A percentile compares a stretch with the other conserved stretches of the same genome.
Conservation (phyloP, 2,797 vertebrate species). For the Peromyscus attwateri region DNA sequence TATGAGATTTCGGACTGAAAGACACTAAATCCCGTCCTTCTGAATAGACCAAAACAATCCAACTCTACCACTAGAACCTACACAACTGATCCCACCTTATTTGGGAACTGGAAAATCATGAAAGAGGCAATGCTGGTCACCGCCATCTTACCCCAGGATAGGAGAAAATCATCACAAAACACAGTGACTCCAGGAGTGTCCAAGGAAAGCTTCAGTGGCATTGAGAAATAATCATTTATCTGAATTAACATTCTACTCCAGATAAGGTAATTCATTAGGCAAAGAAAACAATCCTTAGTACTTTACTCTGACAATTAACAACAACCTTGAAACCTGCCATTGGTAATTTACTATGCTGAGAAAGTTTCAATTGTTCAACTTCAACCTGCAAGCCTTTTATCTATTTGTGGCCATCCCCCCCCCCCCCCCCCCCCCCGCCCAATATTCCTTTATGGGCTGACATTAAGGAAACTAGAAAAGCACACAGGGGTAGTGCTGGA, state of each 20-base stretch:
- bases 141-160: neutral
- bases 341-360: conserved; percentile 84
- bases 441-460: conserved; percentile 86
- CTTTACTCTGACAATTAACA: conserved; percentile 87
- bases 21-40: neutral
- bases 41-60: neutral
- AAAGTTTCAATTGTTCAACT: conserved; percentile 78
- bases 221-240: conserved; percentile 83
- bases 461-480: conserved; percentile 79
- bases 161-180: conserved; percentile 37
- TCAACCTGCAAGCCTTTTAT: conserved; percentile 84
- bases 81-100: neutral
- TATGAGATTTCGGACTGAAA: neutral
- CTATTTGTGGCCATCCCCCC: conserved; percentile 74
- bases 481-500: conserved; percentile 81
- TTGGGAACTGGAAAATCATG: neutral
- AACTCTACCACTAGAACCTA: neutral
- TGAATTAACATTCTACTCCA: conserved; percentile 85
- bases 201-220: conserved; percentile 75
- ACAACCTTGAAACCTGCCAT: conserved; percentile 85
- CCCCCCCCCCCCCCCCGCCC: neutral
- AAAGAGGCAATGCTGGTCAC: neutral
- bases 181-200: conserved; percentile 70
- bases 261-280: conserved; percentile 88
- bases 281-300: conserved; percentile 87